Evolutionary conservation across 2,113 vertebrate species (phyloP).

Genomic region (Sarotherodon lohbergeri): DNA sequence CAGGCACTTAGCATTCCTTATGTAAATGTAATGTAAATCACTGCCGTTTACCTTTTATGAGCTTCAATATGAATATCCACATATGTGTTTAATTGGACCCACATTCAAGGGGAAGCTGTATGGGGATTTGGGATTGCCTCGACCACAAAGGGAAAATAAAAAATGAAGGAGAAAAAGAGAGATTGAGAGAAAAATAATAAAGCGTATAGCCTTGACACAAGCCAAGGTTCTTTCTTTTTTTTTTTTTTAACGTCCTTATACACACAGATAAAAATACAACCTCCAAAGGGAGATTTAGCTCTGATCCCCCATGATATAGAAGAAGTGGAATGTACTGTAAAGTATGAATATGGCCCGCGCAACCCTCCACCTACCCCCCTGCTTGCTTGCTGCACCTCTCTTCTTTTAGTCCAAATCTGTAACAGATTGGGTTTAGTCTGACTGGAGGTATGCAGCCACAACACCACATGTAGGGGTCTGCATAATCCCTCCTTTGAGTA

Average conservation of each 20-base stretch:
- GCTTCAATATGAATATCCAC: slow-evolving; percentile 64
- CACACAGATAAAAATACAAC: slow-evolving; percentile 39
- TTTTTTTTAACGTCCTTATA: slow-evolving; percentile 27
- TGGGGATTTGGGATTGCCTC: slow-evolving; percentile 53
- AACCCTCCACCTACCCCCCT: slow-evolving; percentile 4
- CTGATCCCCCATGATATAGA: slow-evolving; percentile 50
- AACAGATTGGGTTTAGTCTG: slow-evolving; percentile 76
- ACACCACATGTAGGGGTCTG: slow-evolving; percentile 66
- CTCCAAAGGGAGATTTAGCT: slow-evolving; percentile 39
- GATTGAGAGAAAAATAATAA: neutral
- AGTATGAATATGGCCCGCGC: slow-evolving; percentile 7
- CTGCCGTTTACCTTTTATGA: slow-evolving; percentile 53
- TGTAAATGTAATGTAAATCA: slow-evolving; percentile 67
- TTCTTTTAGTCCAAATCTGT: slow-evolving; percentile 65
- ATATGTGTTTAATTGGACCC: slow-evolving; percentile 72
- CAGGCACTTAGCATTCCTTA: slow-evolving; percentile 56
- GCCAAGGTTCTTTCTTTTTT: slow-evolving; percentile 48
- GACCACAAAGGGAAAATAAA: slow-evolving; percentile 61
- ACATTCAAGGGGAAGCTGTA: slow-evolving; percentile 51
- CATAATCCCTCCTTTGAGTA: slow-evolving; percentile 67
- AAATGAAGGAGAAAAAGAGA: neutral
- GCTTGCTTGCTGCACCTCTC: slow-evolving; percentile 42
- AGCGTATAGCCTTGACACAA: slow-evolving; percentile 16
- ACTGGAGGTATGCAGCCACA: slow-evolving; percentile 76
- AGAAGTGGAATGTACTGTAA: slow-evolving; percentile 48